phyloP scores from a whole-genome alignment of 1,140 invertebrate genomes.

The Vollenhovia emeryi region DNA sequence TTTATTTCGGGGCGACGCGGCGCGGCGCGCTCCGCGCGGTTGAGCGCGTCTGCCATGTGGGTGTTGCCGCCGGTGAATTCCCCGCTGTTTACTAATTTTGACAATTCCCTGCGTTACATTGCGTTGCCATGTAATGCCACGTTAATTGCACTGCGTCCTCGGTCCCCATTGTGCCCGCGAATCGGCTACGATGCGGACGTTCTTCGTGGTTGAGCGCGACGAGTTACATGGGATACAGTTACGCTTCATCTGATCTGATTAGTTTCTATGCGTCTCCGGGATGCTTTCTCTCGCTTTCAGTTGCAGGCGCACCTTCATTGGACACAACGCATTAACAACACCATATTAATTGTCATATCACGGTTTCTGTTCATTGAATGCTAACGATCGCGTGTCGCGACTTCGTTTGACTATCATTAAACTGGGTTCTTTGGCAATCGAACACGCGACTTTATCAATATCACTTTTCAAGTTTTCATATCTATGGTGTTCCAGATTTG shows the following conservation, averaged over 20 bases:
- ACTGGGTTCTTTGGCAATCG: neutral
- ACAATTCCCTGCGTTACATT: constrained; percentile 14
- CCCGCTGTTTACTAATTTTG: constrained; percentile 44
- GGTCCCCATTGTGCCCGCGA: neutral
- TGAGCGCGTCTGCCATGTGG: constrained; percentile 80
- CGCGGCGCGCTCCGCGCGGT: constrained; percentile 66
- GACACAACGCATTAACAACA: neutral
- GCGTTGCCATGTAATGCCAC: constrained; percentile 3
- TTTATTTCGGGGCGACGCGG: constrained; percentile 11
- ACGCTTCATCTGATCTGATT: neutral
- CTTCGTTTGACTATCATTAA: neutral
- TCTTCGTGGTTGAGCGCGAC: neutral
- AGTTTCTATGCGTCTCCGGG: neutral
- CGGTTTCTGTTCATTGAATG: neutral
- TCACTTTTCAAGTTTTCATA: neutral
- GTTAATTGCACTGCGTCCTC: constrained; percentile 19
- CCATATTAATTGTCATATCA: neutral
- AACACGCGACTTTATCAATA: neutral
- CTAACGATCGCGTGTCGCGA: neutral
- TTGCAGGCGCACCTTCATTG: neutral
- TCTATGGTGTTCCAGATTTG: neutral
- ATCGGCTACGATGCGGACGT: neutral
- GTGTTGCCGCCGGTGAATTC: constrained; percentile 69
- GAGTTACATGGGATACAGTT: neutral
- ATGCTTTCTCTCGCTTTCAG: neutral